These are phyloP conservation scores for Patagioenas fasciata DNA, from an alignment of 2,113 vertebrate genomes.

Conservation along the genomic window DNA sequence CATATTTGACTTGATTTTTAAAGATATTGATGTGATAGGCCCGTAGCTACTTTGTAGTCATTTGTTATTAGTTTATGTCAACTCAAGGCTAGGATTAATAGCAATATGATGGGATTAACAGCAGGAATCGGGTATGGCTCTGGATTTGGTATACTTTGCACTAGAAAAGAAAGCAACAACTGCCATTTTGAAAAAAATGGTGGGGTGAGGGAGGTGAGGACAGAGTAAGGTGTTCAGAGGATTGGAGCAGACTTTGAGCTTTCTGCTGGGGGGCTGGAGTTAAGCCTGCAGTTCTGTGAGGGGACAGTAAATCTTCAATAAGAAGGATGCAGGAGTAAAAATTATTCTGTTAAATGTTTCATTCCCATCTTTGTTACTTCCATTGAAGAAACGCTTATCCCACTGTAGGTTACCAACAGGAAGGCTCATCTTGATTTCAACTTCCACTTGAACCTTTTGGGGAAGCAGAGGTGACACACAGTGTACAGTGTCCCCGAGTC, in stretches of 20 bases:
- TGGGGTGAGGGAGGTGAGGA: background rate
- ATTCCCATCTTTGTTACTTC: background rate
- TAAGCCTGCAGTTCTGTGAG: background rate
- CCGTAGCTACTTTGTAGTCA: background rate
- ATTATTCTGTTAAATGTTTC: accelerated
- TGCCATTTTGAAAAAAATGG: background rate
- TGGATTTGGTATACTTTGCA: background rate
- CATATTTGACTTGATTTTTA: background rate
- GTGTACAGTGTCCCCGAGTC: background rate
- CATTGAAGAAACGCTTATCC: background rate
- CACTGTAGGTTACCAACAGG: accelerated
- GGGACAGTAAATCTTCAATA: background rate
- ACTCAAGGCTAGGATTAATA: background rate
- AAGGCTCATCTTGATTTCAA: background rate
- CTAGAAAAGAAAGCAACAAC: background rate
- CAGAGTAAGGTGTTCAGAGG: background rate
- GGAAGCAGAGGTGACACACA: background rate
- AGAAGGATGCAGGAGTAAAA: background rate
- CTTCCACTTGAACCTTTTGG: background rate
- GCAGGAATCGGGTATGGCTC: background rate
- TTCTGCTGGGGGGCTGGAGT: background rate
- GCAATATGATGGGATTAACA: background rate
- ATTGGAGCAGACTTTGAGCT: background rate
- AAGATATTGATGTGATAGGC: background rate
- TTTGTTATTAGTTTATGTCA: background rate